Percentiles rank a stretch among this genome's conserved stretches.
Conservation (phyloP, 2,888 invertebrate genomes). For the Bhutanitis thaidina region DNA sequence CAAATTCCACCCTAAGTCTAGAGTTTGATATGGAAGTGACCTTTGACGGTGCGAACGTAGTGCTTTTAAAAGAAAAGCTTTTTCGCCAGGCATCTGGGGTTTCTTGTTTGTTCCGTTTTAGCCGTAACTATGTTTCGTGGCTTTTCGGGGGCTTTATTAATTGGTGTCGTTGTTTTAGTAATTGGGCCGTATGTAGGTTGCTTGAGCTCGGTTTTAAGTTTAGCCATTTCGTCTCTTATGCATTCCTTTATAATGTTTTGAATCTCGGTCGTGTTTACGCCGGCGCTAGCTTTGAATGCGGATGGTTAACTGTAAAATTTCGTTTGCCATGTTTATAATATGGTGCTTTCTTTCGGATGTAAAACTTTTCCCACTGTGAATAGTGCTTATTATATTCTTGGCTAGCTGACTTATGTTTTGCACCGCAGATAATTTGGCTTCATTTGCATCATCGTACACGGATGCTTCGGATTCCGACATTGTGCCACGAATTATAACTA, state of each 20-base stretch:
- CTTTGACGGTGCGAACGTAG: too few species aligned
- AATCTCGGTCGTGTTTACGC: too few species aligned
- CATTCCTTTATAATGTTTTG: too few species aligned
- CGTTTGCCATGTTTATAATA: not conserved
- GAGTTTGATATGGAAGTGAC: too few species aligned
- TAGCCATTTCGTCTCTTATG: too few species aligned
- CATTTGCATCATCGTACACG: too few species aligned
- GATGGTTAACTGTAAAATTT: not conserved
- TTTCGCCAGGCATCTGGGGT: not conserved
- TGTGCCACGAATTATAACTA: too few species aligned
- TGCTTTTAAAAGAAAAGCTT: too few species aligned
- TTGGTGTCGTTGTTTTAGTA: not conserved
- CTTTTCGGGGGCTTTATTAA: not conserved
- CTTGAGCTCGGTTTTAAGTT: too few species aligned
- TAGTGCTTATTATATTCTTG: not conserved
- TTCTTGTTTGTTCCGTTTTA: not conserved
- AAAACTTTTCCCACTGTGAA: not conserved
- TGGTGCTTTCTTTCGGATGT: not conserved
- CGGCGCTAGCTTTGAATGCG: not conserved
- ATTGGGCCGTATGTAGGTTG: not conserved
- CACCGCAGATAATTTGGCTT: too few species aligned
- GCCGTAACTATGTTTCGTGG: not conserved
- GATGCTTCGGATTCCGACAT: too few species aligned
- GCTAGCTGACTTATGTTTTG: not conserved
- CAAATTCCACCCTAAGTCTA: too few species aligned